Percentiles rank a stretch among this genome's conserved stretches.
Evolutionary conservation across 30 jellyfish, hydroid and myxozoan species (phyloP).

Genomic region (Hydra vulgaris): DNA sequence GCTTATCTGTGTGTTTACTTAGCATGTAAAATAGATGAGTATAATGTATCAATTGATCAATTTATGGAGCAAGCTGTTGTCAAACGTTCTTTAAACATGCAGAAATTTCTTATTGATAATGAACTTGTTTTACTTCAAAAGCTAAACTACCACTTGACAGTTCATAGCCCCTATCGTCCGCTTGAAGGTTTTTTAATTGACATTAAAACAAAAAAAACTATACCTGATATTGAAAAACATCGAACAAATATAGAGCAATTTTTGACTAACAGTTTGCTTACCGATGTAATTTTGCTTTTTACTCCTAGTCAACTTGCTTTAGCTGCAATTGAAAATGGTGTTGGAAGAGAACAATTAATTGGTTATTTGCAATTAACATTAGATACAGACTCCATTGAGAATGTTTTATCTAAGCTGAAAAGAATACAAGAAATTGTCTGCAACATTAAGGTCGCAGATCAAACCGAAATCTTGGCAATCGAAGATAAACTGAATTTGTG

Average conservation of each 20-base stretch:
- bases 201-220: slow-evolving; percentile 42
- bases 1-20: slow-evolving; percentile 56
- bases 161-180: slow-evolving; percentile 82
- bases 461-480: slow-evolving; percentile 25
- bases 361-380: slow-evolving; percentile 15
- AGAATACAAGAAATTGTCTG: slow-evolving; percentile 34
- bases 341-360: slow-evolving; percentile 23
- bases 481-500: slow-evolving; percentile 44
- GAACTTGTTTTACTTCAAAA: slow-evolving; percentile 77
- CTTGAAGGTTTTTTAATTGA: slow-evolving; percentile 82
- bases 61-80: slow-evolving; percentile 64
- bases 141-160: slow-evolving; percentile 72
- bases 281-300: slow-evolving; percentile 53
- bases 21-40: slow-evolving; percentile 93
- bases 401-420: slow-evolving; percentile 34
- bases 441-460: slow-evolving; percentile 39
- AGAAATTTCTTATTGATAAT: slow-evolving; percentile 54
- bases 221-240: slow-evolving; percentile 35
- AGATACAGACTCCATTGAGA: slow-evolving; percentile 12
- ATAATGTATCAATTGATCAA: slow-evolving; percentile 82
- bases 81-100: slow-evolving; percentile 31
- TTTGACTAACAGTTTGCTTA: slow-evolving; percentile 45
- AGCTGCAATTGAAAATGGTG: slow-evolving; percentile 65
- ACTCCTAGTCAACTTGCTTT: slow-evolving; percentile 81
- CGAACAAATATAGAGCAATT: slow-evolving; percentile 63